phyloP scores from a whole-genome alignment of 2,888 invertebrate genomes.

The Argyra leucocephala region DNA sequence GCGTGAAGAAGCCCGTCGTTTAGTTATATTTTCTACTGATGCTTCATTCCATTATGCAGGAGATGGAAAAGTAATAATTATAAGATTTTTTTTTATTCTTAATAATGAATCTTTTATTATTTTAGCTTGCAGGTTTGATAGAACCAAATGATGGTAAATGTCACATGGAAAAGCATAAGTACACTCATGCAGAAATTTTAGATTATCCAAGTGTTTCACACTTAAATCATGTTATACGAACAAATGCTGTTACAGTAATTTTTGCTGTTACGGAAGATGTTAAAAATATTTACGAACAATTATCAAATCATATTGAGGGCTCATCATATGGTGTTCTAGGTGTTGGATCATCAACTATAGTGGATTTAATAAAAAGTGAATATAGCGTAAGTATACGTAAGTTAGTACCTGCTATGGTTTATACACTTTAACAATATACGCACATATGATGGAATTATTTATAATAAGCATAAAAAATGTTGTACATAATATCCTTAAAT shows the following conservation, averaged over 20 bases:
- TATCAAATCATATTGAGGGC: constrained; percentile 55
- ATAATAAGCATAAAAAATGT: too few relatives aligned
- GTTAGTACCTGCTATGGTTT: too few relatives aligned
- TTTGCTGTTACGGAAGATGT: constrained; percentile 55
- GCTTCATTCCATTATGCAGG: constrained; percentile 50
- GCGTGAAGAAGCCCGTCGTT: constrained; percentile 63
- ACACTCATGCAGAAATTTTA: constrained; percentile 47
- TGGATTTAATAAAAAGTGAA: constrained; percentile 57
- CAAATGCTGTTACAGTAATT: constrained; percentile 66
- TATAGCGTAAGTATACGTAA: constrained; percentile 58
- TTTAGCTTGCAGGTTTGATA: constrained; percentile 49
- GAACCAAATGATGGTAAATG: constrained; percentile 65
- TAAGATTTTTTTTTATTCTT: neutral
- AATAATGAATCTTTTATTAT: neutral
- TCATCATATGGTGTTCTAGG: constrained; percentile 56
- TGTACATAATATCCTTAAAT: too few relatives aligned
- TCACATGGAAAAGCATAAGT: constrained; percentile 49
- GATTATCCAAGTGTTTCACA: constrained; percentile 74
- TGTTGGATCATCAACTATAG: constrained; percentile 56
- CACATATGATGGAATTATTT: too few relatives aligned
- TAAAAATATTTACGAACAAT: constrained; percentile 44
- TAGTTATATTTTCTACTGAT: constrained; percentile 70
- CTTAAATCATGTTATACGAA: constrained; percentile 52
- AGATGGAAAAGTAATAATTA: constrained; percentile 52
- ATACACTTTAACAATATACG: too few relatives aligned